Evolutionary conservation across 2,113 vertebrate species (phyloP).

Genomic region (Rallus limicola): DNA sequence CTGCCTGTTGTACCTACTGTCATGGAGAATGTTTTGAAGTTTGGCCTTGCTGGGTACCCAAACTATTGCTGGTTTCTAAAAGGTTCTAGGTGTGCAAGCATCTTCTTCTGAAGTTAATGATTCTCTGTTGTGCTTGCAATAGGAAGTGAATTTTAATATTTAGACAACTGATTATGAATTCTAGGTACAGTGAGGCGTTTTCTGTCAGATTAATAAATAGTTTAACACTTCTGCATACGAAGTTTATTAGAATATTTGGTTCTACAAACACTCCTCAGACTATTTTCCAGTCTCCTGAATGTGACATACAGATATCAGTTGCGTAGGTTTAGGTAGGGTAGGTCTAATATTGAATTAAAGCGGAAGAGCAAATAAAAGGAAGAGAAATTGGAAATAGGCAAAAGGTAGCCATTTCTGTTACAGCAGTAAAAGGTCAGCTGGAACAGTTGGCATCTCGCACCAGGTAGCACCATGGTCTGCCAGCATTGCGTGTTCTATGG

Average conservation of each 20-base stretch:
- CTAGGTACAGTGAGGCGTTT: background rate
- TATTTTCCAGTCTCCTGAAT: background rate
- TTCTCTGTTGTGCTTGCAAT: background rate
- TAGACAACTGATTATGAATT: background rate
- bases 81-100: background rate
- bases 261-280: background rate
- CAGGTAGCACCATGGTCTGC: background rate
- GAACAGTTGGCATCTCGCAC: background rate
- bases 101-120: background rate
- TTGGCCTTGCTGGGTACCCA: rapidly evolving
- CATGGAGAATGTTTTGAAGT: background rate
- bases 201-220: background rate
- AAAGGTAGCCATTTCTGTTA: background rate
- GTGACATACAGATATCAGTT: background rate
- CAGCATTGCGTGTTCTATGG: background rate
- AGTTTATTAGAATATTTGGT: background rate
- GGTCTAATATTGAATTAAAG: background rate
- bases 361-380: background rate
- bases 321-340: background rate
- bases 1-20: background rate
- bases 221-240: background rate
- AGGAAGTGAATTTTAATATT: background rate
- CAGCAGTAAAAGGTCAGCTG: background rate
- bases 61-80: background rate
- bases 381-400: background rate